These are phyloP conservation scores for Sarcoramphus papa DNA, from an alignment of 2,797 vertebrate genomes.

Conservation along the genomic window DNA sequence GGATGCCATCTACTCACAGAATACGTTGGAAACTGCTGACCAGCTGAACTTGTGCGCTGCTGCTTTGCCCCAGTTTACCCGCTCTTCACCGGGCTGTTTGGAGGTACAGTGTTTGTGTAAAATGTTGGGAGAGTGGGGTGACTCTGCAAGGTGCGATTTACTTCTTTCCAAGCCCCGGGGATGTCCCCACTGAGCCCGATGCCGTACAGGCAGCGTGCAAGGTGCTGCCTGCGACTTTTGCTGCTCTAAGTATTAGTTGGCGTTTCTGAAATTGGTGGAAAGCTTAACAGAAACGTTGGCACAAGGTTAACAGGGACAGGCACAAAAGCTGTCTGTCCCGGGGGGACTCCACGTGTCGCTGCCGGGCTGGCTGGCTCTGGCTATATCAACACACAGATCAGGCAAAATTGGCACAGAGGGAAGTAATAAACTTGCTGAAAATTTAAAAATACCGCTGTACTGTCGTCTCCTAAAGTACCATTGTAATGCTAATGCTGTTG, in stretches of 20 bases:
- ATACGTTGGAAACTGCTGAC: not conserved
- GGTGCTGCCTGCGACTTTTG: not conserved
- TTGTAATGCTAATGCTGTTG: not conserved
- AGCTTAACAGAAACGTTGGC: not conserved
- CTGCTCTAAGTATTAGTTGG: not conserved
- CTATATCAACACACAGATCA: not conserved
- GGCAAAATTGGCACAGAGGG: not conserved
- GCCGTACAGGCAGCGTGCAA: not conserved
- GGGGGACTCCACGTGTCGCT: not conserved
- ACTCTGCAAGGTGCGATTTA: not conserved
- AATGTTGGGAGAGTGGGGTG: not conserved
- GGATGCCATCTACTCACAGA: not conserved
- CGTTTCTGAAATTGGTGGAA: not conserved
- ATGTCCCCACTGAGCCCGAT: not conserved
- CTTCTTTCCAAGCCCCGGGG: not conserved
- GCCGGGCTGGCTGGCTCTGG: not conserved
- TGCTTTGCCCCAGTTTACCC: not conserved
- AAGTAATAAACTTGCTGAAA: not conserved
- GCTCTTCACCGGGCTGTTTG: not conserved
- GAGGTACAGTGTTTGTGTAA: not conserved
- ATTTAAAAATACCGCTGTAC: not conserved
- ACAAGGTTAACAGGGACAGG: not conserved
- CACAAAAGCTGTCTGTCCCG: not conserved
- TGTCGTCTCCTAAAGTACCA: constrained; percentile 10
- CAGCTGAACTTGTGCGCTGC: not conserved